These are phyloP conservation scores for Epinephelus fuscoguttatus DNA, from an alignment of 2,113 vertebrate species.

Conservation along the genomic window DNA sequence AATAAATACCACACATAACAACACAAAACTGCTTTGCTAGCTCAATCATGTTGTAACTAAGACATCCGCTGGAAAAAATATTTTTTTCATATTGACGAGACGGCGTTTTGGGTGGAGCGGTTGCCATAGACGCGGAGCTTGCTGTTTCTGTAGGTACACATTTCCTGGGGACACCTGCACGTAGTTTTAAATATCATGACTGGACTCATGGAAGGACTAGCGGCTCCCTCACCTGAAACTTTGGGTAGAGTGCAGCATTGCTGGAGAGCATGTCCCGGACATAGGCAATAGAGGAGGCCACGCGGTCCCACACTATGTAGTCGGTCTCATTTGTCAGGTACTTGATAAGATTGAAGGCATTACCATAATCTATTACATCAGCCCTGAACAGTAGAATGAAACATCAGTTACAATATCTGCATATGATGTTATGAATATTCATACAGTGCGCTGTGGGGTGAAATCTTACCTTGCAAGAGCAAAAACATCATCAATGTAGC, in stretches of 20 bases:
- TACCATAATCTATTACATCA: conserved; percentile 85
- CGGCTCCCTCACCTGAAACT: conserved; percentile 87
- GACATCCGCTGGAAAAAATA: no score
- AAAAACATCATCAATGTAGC: conserved; percentile 88
- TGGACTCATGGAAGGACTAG: neutral
- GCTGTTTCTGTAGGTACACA: no score
- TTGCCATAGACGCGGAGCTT: no score
- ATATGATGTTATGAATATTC: neutral
- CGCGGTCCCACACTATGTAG: conserved; percentile 91
- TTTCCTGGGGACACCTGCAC: no score
- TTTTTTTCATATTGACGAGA: no score
- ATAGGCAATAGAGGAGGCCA: conserved; percentile 87
- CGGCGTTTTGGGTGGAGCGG: no score
- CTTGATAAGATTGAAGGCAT: conserved; percentile 88
- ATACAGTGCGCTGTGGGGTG: neutral
- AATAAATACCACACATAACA: no score
- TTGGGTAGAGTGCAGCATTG: conserved; percentile 82
- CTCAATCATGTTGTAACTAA: no score
- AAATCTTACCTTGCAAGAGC: conserved; percentile 89
- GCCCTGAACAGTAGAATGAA: conserved; percentile 83
- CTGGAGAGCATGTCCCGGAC: conserved; percentile 90
- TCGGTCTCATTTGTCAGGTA: conserved; percentile 87
- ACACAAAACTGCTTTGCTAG: no score
- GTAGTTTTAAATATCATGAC: neutral
- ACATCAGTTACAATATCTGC: neutral